Percentiles rank a stretch among this genome's conserved stretches.
These are phyloP conservation scores for Aphidius gifuensis DNA, from an alignment of 1,140 invertebrate species.

Conservation along the genomic window DNA sequence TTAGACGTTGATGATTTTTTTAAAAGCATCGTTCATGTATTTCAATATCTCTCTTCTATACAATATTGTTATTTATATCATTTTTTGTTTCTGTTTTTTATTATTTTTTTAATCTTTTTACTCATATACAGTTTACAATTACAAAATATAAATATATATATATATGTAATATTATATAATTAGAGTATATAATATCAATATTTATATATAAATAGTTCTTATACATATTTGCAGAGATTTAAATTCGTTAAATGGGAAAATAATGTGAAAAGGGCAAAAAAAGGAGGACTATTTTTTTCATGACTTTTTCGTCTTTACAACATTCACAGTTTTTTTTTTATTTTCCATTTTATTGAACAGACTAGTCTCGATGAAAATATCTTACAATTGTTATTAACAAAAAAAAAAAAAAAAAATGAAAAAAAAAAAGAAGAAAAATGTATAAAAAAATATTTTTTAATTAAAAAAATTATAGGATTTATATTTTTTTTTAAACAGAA, in stretches of 20 bases:
- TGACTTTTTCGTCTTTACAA: slow-evolving; percentile 6
- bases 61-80: slow-evolving; percentile 52
- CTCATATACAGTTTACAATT: slow-evolving; percentile 52
- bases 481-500: too few species aligned
- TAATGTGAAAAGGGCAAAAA: background rate
- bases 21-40: slow-evolving; percentile 57
- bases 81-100: slow-evolving; percentile 25
- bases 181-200: too few species aligned
- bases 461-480: background rate
- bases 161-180: too few species aligned
- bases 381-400: slow-evolving; percentile 24
- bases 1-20: slow-evolving; percentile 51
- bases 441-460: background rate
- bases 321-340: slow-evolving; percentile 15
- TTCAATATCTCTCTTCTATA: slow-evolving; percentile 57
- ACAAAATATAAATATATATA: slow-evolving; percentile 49
- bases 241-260: slow-evolving; percentile 35
- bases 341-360: slow-evolving; percentile 26
- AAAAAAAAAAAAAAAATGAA: slow-evolving; percentile 6
- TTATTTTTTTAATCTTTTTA: slow-evolving; percentile 12
- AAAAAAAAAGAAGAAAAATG: background rate
- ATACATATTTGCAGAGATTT: slow-evolving; percentile 41
- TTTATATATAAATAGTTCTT: slow-evolving; percentile 24
- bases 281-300: slow-evolving; percentile 13
- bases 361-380: slow-evolving; percentile 32